phyloP scores from a whole-genome alignment of 2,113 vertebrate genomes.

The Percopsis transmontana region DNA sequence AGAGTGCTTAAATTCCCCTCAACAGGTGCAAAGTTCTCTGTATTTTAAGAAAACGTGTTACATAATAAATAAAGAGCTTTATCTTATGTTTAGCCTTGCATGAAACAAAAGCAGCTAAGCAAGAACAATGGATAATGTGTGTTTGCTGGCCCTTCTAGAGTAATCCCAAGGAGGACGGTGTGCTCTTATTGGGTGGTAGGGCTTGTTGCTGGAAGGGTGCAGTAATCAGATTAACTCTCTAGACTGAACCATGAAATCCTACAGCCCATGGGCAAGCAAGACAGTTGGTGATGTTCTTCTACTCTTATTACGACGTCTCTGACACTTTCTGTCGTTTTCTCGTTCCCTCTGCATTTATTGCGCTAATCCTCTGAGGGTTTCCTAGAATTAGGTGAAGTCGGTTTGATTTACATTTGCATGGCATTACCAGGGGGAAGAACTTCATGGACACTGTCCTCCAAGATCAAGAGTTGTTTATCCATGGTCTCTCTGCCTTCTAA shows the following conservation, averaged over 20 bases:
- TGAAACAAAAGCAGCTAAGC: constrained; percentile 57
- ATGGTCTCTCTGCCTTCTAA: neutral
- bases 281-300: constrained; percentile 5
- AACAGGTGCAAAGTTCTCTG: constrained; percentile 1
- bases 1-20: constrained; percentile 14
- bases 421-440: neutral
- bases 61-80: constrained; percentile 63
- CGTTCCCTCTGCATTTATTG: neutral
- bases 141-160: constrained; percentile 30
- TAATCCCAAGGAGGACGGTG: constrained; percentile 43
- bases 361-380: neutral
- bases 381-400: neutral
- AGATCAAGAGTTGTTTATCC: neutral
- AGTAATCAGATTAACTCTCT: constrained; percentile 74
- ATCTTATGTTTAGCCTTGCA: constrained; percentile 26
- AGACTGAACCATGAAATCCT: constrained; percentile 54
- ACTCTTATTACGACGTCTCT: constrained; percentile 13
- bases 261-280: constrained; percentile 1
- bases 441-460: neutral
- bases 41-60: constrained; percentile 44
- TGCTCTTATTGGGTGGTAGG: constrained; percentile 50
- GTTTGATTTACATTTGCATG: neutral
- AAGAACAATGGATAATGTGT: constrained; percentile 70
- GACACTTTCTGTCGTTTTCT: constrained; percentile 2
- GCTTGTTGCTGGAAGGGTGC: constrained; percentile 36